Evolutionary conservation across 2,113 vertebrate genomes (phyloP), one percentile per base, ranked within the genome.

Genomic region (Phylloscopus trochiloides): DNA sequence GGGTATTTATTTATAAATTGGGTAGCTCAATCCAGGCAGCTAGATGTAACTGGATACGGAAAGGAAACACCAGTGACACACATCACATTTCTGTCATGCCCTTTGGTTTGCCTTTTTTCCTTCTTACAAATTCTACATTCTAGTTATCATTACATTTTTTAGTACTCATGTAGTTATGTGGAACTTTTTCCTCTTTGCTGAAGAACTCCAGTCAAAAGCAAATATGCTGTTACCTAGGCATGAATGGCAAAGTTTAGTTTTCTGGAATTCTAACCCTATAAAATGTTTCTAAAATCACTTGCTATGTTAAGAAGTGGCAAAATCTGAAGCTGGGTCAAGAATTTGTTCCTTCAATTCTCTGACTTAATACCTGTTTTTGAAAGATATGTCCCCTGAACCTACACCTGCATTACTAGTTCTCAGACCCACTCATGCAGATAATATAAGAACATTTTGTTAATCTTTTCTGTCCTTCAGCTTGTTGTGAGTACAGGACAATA

Each of bases 381-480:
- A 63, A 68, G 19, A 15, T 14, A 8, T 2, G 6, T 57, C 17
- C 85, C 45, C 58, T 61, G 42, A 74, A 57, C 14, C 10, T 84
- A 50, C 3, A 15, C 10, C 14, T 91, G 13, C 13, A 12, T 71
- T 84, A 51, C 28, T 81, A 62, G 28, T 71, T 87, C 48, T 91
- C 48, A 89, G 59, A 28, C 8, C 7, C 31, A 74, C 51, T 55
- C 34, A 43, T 43, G 24, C 14, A 47, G 22, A 34, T 70, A 70
- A 19, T 47, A 28, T 21, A 85, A 89, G 85, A 90, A 78, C 14
- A 75, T 45, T 55, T 40, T 48, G 36, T 63, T 95, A 85, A 92
- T 79, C 74, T 76, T 90, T 90, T 86, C 58, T 93, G 81, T 52
- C 90, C 81, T 95, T 90, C 81, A 82, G 20, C 70, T 50, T 76